phyloP scores from a whole-genome alignment of 2,888 invertebrate genomes.

The Acronicta alni region DNA sequence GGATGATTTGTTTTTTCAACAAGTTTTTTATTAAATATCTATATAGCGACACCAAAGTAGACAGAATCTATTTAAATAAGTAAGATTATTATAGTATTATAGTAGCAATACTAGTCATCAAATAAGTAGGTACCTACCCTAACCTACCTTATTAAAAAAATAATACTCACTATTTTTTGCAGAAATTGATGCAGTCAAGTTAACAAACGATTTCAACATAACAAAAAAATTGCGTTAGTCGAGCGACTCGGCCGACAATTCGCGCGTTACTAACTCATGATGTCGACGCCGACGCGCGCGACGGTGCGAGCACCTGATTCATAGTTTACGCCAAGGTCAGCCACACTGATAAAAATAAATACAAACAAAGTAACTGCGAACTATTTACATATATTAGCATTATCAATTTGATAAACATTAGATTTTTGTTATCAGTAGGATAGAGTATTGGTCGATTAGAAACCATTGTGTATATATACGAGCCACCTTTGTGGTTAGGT shows the following conservation, averaged over 20 bases:
- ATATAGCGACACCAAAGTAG: no score
- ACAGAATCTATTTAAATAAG: no score
- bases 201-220: constrained; percentile 73
- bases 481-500: not conserved
- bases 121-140: no score
- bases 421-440: constrained; percentile 6
- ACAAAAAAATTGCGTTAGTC: constrained; percentile 39
- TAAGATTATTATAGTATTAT: no score
- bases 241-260: constrained; percentile 47
- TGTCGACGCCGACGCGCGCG: constrained; percentile 11
- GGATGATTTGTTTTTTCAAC: constrained; percentile 19
- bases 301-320: constrained; percentile 42
- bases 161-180: constrained; percentile 70
- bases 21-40: not conserved
- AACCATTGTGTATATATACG: no score
- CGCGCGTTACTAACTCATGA: constrained; percentile 56
- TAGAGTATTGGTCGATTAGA: constrained; percentile 11
- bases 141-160: not conserved
- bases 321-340: constrained; percentile 57
- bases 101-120: no score
- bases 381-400: constrained; percentile 11
- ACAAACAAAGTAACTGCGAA: constrained; percentile 44
- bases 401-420: constrained; percentile 35
- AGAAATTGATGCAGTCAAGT: constrained; percentile 57
- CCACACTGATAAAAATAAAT: constrained; percentile 59